A percentile compares a stretch with the other conserved stretches of the same genome.
Evolutionary conservation across 2,797 vertebrate genomes (phyloP).

Genomic region (Chaenodraco wilsoni): DNA sequence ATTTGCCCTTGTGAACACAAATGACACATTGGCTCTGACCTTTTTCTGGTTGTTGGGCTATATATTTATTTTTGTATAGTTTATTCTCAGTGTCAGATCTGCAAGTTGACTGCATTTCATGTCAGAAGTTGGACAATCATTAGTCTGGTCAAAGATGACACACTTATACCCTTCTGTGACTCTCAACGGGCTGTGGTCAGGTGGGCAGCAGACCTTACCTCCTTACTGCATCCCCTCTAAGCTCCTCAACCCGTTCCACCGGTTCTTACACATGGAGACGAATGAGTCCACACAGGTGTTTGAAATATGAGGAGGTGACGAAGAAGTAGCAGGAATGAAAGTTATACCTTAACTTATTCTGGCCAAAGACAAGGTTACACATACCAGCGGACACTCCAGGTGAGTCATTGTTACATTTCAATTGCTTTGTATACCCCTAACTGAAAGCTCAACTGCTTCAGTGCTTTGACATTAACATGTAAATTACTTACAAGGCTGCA

Average conservation of each 20-base stretch:
- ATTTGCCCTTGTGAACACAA: neutral
- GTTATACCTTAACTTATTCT: neutral
- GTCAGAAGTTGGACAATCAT: neutral
- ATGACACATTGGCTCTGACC: neutral
- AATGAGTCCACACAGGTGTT: conserved; percentile 30
- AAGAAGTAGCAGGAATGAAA: conserved; percentile 28
- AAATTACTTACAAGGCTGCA: neutral
- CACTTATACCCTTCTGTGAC: neutral
- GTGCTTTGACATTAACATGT: too few species aligned
- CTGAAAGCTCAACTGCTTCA: neutral
- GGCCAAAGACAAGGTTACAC: neutral
- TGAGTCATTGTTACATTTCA: neutral
- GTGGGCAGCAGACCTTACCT: conserved; percentile 6
- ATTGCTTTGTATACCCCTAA: neutral
- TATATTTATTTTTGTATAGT: neutral
- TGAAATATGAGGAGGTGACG: conserved; percentile 47
- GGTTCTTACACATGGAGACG: conserved; percentile 15
- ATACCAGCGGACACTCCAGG: neutral
- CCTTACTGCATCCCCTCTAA: neutral
- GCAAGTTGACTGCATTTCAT: neutral
- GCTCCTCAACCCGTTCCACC: conserved; percentile 34
- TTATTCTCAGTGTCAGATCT: neutral
- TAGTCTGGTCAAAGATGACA: neutral
- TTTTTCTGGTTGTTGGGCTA: neutral
- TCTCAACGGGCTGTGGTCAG: conserved; percentile 4